Conservation (phyloP, 2,113 vertebrate genomes). For the Pachypanchax playfairii region DNA sequence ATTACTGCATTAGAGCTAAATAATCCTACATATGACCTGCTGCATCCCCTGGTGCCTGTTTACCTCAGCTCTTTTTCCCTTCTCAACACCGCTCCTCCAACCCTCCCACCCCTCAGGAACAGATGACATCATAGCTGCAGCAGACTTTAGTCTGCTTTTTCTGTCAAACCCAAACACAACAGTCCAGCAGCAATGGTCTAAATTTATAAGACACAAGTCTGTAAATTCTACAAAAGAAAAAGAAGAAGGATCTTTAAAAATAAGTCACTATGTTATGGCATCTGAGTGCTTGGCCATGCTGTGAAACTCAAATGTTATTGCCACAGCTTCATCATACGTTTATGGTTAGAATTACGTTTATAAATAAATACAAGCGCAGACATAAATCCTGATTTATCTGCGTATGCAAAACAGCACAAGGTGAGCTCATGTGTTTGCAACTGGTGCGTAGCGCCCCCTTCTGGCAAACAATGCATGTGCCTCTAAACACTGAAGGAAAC, state of each 20-base stretch:
- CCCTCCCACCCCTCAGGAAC: slow-evolving; percentile 46
- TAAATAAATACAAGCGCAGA: not conserved
- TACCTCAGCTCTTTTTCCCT: slow-evolving; percentile 21
- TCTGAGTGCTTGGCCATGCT: not conserved
- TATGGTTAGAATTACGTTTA: slow-evolving; percentile 4
- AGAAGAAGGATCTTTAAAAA: not conserved
- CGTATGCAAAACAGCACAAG: slow-evolving; percentile 15
- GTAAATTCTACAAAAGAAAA: too few relatives aligned
- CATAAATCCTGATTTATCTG: slow-evolving; percentile 12
- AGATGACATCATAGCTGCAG: slow-evolving; percentile 82
- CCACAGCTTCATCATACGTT: not conserved
- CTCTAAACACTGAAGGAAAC: slow-evolving; percentile 24
- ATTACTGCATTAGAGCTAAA: slow-evolving; percentile 4
- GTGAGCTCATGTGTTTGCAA: slow-evolving; percentile 17
- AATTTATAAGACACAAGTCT: too few relatives aligned
- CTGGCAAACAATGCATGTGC: slow-evolving; percentile 31
- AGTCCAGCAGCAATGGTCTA: not conserved
- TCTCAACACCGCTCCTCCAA: slow-evolving; percentile 37
- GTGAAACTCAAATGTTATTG: not conserved
- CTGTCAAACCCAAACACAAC: slow-evolving; percentile 42
- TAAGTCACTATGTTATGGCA: not conserved
- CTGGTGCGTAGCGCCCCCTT: slow-evolving; percentile 57
- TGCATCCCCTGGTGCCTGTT: slow-evolving; percentile 28
- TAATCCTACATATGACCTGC: slow-evolving; percentile 9
- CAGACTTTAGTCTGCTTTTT: slow-evolving; percentile 62